Conservation (phyloP, 2,113 vertebrate species). For the Datnioides undecimradiatus region DNA sequence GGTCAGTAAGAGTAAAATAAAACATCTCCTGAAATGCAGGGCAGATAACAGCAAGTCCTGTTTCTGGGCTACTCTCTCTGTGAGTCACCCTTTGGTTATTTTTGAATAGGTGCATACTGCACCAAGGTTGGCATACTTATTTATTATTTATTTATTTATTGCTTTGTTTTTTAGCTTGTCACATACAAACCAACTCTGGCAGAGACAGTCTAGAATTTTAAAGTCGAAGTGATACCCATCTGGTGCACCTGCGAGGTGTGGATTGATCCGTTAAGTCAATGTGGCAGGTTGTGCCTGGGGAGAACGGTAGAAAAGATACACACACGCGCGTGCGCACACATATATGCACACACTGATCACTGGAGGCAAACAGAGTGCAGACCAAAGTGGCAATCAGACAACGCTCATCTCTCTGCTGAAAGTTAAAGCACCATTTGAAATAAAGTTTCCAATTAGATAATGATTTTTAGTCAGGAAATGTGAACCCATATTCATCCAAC, state of each 20-base stretch:
- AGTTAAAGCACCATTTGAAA: constrained; percentile 17
- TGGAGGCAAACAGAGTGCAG: constrained; percentile 8
- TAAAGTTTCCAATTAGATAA: constrained; percentile 7
- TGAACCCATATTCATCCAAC: constrained; percentile 3
- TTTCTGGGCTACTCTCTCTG: constrained; percentile 24
- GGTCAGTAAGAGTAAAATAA: not conserved
- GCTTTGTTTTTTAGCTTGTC: constrained; percentile 26
- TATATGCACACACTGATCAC: not conserved
- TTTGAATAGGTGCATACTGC: constrained; percentile 13
- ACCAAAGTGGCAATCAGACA: constrained; percentile 33
- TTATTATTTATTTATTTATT: constrained; percentile 37
- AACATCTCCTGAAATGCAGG: constrained; percentile 23
- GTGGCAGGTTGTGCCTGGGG: constrained; percentile 56
- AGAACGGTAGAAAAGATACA: constrained; percentile 13
- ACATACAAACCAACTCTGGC: constrained; percentile 25
- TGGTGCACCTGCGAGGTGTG: constrained; percentile 62
- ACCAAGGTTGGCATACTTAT: constrained; percentile 7
- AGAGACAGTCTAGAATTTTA: constrained; percentile 38
- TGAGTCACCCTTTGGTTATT: constrained; percentile 29
- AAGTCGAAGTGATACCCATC: constrained; percentile 62
- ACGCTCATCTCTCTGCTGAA: constrained; percentile 7
- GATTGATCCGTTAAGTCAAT: constrained; percentile 67
- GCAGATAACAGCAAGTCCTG: constrained; percentile 4
- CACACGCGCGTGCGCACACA: not conserved
- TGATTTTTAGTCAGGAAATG: constrained; percentile 6